Evolutionary conservation across 2,113 vertebrate genomes (phyloP).

Genomic region (Dinomys branickii): DNA sequence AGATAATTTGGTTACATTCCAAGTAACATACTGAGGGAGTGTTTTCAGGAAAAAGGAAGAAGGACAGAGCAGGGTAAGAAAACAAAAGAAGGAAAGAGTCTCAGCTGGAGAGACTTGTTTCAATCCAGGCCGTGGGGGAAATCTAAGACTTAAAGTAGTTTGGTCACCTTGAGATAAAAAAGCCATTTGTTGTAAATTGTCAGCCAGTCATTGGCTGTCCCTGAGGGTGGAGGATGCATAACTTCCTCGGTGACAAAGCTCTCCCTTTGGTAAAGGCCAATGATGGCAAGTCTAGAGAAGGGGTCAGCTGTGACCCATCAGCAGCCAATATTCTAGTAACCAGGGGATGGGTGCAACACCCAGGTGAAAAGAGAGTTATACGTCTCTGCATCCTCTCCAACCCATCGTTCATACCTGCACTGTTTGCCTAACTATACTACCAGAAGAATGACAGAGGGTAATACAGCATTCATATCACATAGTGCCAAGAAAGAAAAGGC

Average conservation of each 20-base stretch:
- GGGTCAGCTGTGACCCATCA: not conserved
- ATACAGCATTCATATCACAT: not conserved
- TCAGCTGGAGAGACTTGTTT: constrained; percentile 34
- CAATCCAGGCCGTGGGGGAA: not conserved
- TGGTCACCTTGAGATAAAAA: not conserved
- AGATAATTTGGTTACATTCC: not conserved
- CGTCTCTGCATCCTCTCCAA: not conserved
- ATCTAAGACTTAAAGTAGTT: not conserved
- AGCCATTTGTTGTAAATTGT: not conserved
- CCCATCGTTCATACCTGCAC: not conserved
- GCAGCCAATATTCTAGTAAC: not conserved
- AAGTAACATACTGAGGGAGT: not conserved
- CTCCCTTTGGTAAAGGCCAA: not conserved
- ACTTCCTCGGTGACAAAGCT: not conserved
- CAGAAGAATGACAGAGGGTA: not conserved
- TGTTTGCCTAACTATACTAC: not conserved
- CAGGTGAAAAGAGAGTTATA: not conserved
- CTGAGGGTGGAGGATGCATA: not conserved
- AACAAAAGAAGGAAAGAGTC: not conserved
- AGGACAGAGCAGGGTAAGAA: not conserved
- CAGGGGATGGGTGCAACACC: not conserved
- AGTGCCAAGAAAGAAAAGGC: not conserved
- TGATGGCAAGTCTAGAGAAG: constrained; percentile 24
- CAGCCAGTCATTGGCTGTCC: not conserved
- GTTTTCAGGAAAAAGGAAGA: not conserved